These are phyloP conservation scores for Lamproptera curius DNA, from an alignment of 2,888 invertebrate species.

Conservation along the genomic window DNA sequence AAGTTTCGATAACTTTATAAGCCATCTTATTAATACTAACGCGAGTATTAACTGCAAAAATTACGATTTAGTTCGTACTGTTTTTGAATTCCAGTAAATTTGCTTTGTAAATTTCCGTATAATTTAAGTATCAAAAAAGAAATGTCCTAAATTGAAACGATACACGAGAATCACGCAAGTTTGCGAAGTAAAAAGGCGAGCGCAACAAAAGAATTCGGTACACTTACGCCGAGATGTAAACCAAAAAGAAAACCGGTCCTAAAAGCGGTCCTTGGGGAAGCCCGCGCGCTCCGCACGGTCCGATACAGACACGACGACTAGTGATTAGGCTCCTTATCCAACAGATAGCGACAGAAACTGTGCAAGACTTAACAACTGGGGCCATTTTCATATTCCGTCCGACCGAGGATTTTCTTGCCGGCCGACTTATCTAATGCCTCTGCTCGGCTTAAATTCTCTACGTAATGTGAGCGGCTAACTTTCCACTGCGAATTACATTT, in stretches of 20 bases:
- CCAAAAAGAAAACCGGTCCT: slow-evolving; percentile 77
- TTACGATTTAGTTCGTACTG: slow-evolving; percentile 1
- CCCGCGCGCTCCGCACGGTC: slow-evolving; percentile 63
- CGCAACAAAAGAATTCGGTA: slow-evolving; percentile 74
- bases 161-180: slow-evolving; percentile 60
- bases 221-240: slow-evolving; percentile 76
- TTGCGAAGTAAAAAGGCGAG: slow-evolving; percentile 50
- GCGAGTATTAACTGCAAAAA: slow-evolving; percentile 41
- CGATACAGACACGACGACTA: slow-evolving; percentile 77
- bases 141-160: not conserved
- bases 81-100: not conserved
- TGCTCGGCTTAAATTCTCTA: slow-evolving; percentile 66
- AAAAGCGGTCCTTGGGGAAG: slow-evolving; percentile 73
- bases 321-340: slow-evolving; percentile 78
- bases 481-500: slow-evolving; percentile 45
- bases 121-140: not conserved
- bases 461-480: slow-evolving; percentile 59
- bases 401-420: slow-evolving; percentile 70
- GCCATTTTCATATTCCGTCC: slow-evolving; percentile 75
- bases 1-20: slow-evolving; percentile 71
- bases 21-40: slow-evolving; percentile 67
- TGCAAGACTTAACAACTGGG: slow-evolving; percentile 78
- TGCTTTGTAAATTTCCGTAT: no score
- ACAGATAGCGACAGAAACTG: slow-evolving; percentile 77
- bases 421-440: slow-evolving; percentile 70